Evolutionary conservation across 2,113 vertebrate species (phyloP), one percentile per base, ranked within the genome.

Genomic region (Sarotherodon lohbergeri): DNA sequence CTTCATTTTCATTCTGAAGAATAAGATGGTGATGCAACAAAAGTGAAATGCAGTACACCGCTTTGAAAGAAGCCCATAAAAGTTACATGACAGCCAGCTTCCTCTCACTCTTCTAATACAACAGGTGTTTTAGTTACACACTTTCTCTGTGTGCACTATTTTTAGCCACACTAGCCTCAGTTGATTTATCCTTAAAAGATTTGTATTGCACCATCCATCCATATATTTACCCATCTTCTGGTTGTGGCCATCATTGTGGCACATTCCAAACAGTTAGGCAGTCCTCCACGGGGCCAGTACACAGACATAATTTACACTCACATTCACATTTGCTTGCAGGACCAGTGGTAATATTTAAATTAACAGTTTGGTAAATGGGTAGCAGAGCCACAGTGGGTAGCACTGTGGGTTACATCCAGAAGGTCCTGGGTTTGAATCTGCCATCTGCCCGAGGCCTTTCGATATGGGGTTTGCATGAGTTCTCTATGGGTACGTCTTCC

Each of bases 1-100:
- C 13, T 17, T 73, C 22, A 16, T 46, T 73, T 73, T 5, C 13
- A 17, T 16, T 73, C 22, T 10, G 11, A 50, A 81, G 36, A 76
- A 41, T 12, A 68, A n/a, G 17, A 41, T 56, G 8, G 41, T 90
- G 86, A 93, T 91, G 89, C 59, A 92, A 88, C 41, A 39, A 22
- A 59, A 61, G 14, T 85, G 84, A 92, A 89, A 85, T 66, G 17
- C n/a, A 41, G 24, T 29, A 78, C 16, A 2, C 29, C 1, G 22
- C n/a, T 87, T 76, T 92, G 24, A 87, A 32, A 9, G 27, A 54
- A 55, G 84, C 12, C 6, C 9, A 11, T 7, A 36, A 27, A 80
- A 24, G 63, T 71, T 24, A 24, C 7, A 1, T 2, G 63, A 71
- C 63, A 71, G 36, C 66, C 66, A 71, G 66, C 7, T 43, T 71